Evolutionary conservation across 2,113 vertebrate genomes (phyloP).

Genomic region (Eclectus roratus): DNA sequence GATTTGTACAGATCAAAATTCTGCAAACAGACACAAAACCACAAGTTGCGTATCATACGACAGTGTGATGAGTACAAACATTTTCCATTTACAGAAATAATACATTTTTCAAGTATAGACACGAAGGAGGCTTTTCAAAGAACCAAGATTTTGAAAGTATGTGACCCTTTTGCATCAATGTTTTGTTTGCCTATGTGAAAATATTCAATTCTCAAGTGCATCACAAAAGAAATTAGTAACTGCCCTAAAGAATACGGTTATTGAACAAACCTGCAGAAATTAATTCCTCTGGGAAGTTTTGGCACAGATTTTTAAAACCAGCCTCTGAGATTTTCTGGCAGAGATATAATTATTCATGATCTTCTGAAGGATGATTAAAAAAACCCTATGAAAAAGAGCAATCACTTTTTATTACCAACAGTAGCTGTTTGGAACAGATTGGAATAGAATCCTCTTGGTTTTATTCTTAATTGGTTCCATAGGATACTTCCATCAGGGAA

Average conservation of each 20-base stretch:
- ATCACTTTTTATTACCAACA: neutral
- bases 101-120: neutral
- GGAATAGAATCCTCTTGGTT: neutral
- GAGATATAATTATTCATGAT: neutral
- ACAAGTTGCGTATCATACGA: neutral
- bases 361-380: neutral
- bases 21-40: neutral
- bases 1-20: neutral
- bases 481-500: neutral
- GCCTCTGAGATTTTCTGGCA: neutral
- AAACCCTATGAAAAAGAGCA: neutral
- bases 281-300: neutral
- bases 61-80: neutral
- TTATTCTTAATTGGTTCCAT: slow-evolving; percentile 4
- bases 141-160: neutral
- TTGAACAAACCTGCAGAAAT: neutral
- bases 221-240: neutral
- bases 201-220: neutral
- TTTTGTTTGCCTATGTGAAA: neutral
- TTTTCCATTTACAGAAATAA: neutral
- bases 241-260: neutral
- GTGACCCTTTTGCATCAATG: neutral
- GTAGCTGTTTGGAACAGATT: neutral
- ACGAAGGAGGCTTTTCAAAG: neutral
- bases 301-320: neutral